Percentiles rank a stretch among this genome's conserved stretches.
phyloP scores from a whole-genome alignment of 2,797 vertebrate genomes.

The Sparidentex hasta region DNA sequence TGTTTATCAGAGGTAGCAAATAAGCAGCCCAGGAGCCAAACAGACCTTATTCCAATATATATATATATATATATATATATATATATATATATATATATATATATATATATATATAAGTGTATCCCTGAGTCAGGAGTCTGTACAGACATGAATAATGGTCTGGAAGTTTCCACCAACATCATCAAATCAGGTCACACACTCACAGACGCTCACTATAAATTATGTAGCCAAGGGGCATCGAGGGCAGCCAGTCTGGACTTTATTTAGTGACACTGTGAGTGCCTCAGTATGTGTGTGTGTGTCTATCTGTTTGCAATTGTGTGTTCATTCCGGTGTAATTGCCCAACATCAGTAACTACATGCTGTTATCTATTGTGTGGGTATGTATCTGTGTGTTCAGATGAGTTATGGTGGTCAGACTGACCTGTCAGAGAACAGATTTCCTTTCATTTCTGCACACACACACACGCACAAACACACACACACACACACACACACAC shows the following conservation, averaged over 20 bases:
- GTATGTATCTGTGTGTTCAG: conserved; percentile 24
- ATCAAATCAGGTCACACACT: conserved; percentile 65
- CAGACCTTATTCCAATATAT: background rate
- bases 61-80: conserved; percentile 21
- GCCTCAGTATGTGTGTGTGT: conserved; percentile 9
- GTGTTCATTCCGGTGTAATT: conserved; percentile 9
- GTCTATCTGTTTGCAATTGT: conserved; percentile 2
- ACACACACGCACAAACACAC: conserved; percentile 14
- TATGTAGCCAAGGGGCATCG: conserved; percentile 50
- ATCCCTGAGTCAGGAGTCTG: conserved; percentile 53
- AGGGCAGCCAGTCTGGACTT: conserved; percentile 57
- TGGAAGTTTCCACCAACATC: conserved; percentile 60
- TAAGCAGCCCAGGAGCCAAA: conserved; percentile 4
- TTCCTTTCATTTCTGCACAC: conserved; percentile 52
- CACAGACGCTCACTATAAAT: conserved; percentile 54
- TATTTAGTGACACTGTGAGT: conserved; percentile 41
- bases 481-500: conserved; percentile 17
- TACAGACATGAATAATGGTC: conserved; percentile 57
- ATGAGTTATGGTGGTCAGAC: conserved; percentile 59
- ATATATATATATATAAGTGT: conserved; percentile 11
- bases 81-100: conserved; percentile 23
- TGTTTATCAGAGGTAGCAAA: conserved; percentile 27
- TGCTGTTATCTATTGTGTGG: conserved; percentile 24
- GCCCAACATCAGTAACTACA: conserved; percentile 5
- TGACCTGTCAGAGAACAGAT: conserved; percentile 70